Conservation (phyloP, 2,888 invertebrate genomes). For the Argyra leucocephala region DNA sequence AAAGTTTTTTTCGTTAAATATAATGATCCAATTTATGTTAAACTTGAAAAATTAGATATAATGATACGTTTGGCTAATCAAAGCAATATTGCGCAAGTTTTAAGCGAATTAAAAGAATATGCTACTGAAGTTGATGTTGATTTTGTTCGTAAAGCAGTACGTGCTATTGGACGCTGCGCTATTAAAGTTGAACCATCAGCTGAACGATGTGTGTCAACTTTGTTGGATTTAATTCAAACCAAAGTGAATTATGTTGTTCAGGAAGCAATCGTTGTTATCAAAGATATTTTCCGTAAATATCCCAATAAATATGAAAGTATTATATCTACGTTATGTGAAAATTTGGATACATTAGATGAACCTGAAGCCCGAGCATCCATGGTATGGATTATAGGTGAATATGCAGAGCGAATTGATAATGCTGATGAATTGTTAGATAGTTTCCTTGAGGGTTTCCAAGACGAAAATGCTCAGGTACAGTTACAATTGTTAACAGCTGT, state of each 20-base stretch:
- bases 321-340: conserved; percentile 97
- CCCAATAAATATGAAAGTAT: conserved; percentile 99
- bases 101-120: conserved; percentile 96
- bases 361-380: conserved; percentile 98
- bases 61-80: conserved; percentile 98
- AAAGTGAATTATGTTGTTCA: conserved; percentile 99
- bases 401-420: conserved; percentile 98
- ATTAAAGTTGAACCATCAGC: conserved; percentile 96
- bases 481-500: conserved; percentile 94
- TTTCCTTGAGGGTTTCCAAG: conserved; percentile 95
- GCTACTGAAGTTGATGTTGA: conserved; percentile 99
- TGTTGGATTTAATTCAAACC: conserved; percentile 95
- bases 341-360: conserved; percentile 95
- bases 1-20: conserved; percentile 99
- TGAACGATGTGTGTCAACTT: conserved; percentile 94
- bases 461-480: conserved; percentile 94
- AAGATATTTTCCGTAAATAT: conserved; percentile 94
- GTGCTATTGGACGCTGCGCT: conserved; percentile 97
- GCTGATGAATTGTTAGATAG: conserved; percentile 96
- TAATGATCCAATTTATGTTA: conserved; percentile 99
- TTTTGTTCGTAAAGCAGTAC: conserved; percentile 96
- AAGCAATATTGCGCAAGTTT: conserved; percentile 93
- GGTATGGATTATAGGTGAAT: conserved; percentile 94
- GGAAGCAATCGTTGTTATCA: conserved; percentile 98
- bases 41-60: conserved; percentile 95